Evolutionary conservation across 2,797 vertebrate genomes (phyloP).

Genomic region (Sebastes steindachneri): DNA sequence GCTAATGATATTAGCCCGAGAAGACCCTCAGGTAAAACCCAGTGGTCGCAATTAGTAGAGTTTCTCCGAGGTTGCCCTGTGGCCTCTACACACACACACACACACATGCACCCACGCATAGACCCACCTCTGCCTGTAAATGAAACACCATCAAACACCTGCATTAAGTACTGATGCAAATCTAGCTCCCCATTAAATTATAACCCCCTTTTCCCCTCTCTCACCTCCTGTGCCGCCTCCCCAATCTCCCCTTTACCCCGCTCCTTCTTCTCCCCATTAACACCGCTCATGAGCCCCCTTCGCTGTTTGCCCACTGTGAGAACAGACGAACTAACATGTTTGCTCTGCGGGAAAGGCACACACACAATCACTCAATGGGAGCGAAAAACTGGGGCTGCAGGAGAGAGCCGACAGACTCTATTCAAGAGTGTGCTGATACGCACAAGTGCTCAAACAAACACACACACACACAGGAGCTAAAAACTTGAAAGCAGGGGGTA

Average conservation of each 20-base stretch:
- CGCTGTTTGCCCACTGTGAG: slow-evolving; percentile 76
- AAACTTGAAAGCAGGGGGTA: slow-evolving; percentile 59
- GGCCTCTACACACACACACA: slow-evolving; percentile 46
- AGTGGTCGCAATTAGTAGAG: slow-evolving; percentile 84
- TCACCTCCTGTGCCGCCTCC: slow-evolving; percentile 32
- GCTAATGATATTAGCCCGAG: slow-evolving; percentile 84
- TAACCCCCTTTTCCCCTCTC: slow-evolving; percentile 13
- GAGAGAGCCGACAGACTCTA: slow-evolving; percentile 48
- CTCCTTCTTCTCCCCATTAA: slow-evolving; percentile 64
- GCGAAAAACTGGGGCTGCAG: slow-evolving; percentile 47
- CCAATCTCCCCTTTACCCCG: slow-evolving; percentile 30
- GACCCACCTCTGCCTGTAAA: not conserved
- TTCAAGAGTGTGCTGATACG: slow-evolving; percentile 58
- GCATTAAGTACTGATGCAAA: slow-evolving; percentile 45
- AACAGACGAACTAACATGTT: slow-evolving; percentile 80
- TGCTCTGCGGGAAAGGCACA: slow-evolving; percentile 69
- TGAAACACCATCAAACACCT: slow-evolving; percentile 43
- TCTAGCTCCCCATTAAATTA: slow-evolving; percentile 49
- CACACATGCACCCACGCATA: slow-evolving; percentile 15
- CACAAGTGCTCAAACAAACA: slow-evolving; percentile 42
- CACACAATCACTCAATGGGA: slow-evolving; percentile 62
- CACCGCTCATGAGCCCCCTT: slow-evolving; percentile 65
- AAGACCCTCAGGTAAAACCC: slow-evolving; percentile 81
- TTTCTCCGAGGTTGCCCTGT: slow-evolving; percentile 77
- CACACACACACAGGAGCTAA: slow-evolving; percentile 23